These are phyloP conservation scores for Danio jaintianensis DNA, from an alignment of 2,797 vertebrate genomes.

Conservation along the genomic window DNA sequence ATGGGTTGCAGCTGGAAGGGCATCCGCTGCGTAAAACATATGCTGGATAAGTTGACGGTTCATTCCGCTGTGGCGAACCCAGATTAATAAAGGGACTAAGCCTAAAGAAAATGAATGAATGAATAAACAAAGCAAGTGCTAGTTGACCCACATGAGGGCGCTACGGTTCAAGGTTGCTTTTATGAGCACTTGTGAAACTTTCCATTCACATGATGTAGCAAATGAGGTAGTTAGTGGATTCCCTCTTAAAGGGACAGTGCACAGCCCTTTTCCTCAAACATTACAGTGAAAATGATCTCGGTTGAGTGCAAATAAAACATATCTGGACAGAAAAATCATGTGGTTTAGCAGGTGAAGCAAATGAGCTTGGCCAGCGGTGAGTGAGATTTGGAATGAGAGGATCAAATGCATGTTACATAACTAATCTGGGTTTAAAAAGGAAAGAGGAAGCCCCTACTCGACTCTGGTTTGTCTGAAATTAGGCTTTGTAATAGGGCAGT, in stretches of 20 bases:
- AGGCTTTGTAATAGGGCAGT: conserved; percentile 4
- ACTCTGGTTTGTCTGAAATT: neutral
- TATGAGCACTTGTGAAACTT: conserved; percentile 18
- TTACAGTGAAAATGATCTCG: conserved; percentile 1
- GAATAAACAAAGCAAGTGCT: conserved; percentile 14
- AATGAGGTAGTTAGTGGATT: conserved; percentile 18
- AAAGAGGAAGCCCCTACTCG: conserved; percentile 15
- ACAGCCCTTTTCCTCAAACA: neutral
- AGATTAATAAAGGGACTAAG: too few species aligned
- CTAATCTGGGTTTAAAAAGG: conserved; percentile 70
- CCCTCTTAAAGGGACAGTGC: conserved; percentile 31
- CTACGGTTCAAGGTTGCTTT: conserved; percentile 4
- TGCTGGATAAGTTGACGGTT: too few species aligned
- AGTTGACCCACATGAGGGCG: conserved; percentile 24
- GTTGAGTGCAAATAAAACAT: neutral
- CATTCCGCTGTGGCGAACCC: too few species aligned
- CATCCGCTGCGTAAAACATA: too few species aligned
- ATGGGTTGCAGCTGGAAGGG: too few species aligned
- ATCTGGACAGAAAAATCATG: neutral
- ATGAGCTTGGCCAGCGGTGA: conserved; percentile 41
- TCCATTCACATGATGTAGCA: conserved; percentile 36
- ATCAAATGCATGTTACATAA: conserved; percentile 69
- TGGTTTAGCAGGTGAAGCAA: conserved; percentile 8
- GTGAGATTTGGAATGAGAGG: conserved; percentile 58
- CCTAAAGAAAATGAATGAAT: too few species aligned